Percentiles rank a stretch among this genome's conserved stretches.
Conservation (phyloP, 2,797 vertebrate species). For the Xiphophorus birchmanni region DNA sequence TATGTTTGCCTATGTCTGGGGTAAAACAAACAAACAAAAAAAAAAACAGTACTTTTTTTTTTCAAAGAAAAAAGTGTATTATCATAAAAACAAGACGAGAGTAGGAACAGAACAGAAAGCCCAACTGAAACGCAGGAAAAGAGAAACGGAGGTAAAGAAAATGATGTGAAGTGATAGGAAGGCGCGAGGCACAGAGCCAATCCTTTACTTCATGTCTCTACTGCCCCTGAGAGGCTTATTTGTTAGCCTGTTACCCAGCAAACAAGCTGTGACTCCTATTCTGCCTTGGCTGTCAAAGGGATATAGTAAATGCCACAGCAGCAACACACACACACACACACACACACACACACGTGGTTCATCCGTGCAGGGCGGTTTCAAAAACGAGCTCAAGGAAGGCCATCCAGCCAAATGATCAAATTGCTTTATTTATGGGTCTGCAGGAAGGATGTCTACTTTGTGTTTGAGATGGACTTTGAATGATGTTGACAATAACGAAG, state of each 20-base stretch:
- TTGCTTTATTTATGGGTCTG: constrained; percentile 30
- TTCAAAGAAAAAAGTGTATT: neutral
- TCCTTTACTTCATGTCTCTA: constrained; percentile 36
- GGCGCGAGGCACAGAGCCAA: constrained; percentile 25
- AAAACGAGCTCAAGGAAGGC: constrained; percentile 41
- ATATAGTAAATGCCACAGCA: constrained; percentile 32
- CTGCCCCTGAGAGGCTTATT: constrained; percentile 71
- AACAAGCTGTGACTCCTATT: constrained; percentile 65
- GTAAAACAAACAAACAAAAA: neutral
- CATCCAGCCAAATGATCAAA: constrained; percentile 46
- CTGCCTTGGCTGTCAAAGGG: constrained; percentile 49
- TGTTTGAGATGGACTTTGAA: constrained; percentile 21
- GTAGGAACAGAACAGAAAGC: neutral
- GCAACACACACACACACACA: constrained; percentile 21
- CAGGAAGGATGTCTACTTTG: constrained; percentile 34
- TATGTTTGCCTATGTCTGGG: constrained; percentile 2
- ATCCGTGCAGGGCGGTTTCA: constrained; percentile 23
- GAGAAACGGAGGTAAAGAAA: neutral
- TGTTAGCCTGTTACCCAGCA: constrained; percentile 70
- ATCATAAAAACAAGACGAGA: neutral
- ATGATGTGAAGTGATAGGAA: constrained; percentile 8
- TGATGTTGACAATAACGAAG: constrained; percentile 41
- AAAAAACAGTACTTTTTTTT: neutral
- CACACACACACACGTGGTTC: constrained; percentile 13
- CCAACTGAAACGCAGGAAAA: neutral